phyloP scores from a whole-genome alignment of 2,797 vertebrate species.

The Oophaga sylvatica region DNA sequence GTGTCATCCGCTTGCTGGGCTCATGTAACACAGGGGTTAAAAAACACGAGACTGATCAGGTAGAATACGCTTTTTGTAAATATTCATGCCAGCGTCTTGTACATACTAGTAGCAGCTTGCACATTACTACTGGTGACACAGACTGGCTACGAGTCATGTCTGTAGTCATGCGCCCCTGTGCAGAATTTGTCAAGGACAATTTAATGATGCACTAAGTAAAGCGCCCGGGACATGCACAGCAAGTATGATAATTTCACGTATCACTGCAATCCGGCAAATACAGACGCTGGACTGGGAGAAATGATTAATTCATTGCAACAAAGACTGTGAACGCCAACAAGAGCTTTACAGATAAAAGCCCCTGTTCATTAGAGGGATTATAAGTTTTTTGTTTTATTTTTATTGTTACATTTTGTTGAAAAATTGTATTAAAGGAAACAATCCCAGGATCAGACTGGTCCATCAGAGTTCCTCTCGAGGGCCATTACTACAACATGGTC shows the following conservation, averaged over 20 bases:
- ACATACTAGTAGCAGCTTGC: constrained; percentile 12
- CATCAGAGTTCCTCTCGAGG: no score
- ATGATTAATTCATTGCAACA: constrained; percentile 6
- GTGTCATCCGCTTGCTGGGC: no score
- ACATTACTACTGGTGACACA: constrained; percentile 13
- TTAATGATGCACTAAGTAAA: constrained; percentile 17
- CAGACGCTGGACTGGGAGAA: constrained; percentile 5
- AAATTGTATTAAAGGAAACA: no score
- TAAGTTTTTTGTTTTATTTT: background rate
- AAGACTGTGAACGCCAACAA: background rate
- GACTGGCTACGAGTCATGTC: constrained; percentile 3
- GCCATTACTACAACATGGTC: no score
- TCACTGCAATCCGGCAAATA: background rate
- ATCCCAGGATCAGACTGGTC: background rate
- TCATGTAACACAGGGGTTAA: no score
- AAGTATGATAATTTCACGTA: constrained; percentile 34
- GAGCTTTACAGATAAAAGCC: background rate
- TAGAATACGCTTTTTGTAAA: background rate
- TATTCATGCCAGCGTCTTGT: constrained; percentile 13
- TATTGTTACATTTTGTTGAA: background rate
- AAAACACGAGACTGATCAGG: no score
- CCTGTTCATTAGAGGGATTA: no score
- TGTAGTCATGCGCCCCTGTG: constrained; percentile 11
- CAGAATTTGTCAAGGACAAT: background rate
- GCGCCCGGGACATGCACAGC: background rate